A percentile compares a stretch with the other conserved stretches of the same genome.
phyloP scores from a whole-genome alignment of 2,113 vertebrate species.

The Ptychochromis oligacanthus region DNA sequence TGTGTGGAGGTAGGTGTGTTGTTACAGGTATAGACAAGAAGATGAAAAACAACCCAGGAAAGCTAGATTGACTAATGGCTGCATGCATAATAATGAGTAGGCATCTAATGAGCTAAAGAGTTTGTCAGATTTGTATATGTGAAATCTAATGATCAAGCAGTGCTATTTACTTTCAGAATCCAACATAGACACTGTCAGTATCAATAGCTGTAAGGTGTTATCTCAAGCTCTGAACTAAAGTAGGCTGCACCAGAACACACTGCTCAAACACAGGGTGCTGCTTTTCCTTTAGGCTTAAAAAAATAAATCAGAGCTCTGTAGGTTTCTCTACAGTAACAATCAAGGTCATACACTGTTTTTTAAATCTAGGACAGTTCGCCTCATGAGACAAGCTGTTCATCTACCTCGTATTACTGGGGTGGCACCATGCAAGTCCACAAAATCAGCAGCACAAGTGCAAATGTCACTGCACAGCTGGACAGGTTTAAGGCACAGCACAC shows the following conservation, averaged over 20 bases:
- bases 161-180: background rate
- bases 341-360: slow-evolving; percentile 64
- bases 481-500: background rate
- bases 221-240: background rate
- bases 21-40: background rate
- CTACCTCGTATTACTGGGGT: slow-evolving; percentile 4
- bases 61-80: background rate
- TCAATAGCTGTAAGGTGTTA: background rate
- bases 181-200: background rate
- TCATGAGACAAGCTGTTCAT: slow-evolving; percentile 52
- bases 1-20: background rate
- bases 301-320: slow-evolving; percentile 52
- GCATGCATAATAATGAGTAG: background rate
- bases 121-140: background rate
- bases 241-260: slow-evolving; percentile 30
- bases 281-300: slow-evolving; percentile 36
- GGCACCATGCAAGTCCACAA: slow-evolving; percentile 1
- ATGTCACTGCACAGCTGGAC: background rate
- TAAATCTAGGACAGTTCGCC: slow-evolving; percentile 67
- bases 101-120: background rate
- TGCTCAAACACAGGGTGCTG: slow-evolving; percentile 10
- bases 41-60: background rate
- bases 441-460: background rate
- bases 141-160: background rate
- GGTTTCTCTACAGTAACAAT: slow-evolving; percentile 53